phyloP scores from a whole-genome alignment of 2,113 vertebrate genomes.

The Pipra filicauda region DNA sequence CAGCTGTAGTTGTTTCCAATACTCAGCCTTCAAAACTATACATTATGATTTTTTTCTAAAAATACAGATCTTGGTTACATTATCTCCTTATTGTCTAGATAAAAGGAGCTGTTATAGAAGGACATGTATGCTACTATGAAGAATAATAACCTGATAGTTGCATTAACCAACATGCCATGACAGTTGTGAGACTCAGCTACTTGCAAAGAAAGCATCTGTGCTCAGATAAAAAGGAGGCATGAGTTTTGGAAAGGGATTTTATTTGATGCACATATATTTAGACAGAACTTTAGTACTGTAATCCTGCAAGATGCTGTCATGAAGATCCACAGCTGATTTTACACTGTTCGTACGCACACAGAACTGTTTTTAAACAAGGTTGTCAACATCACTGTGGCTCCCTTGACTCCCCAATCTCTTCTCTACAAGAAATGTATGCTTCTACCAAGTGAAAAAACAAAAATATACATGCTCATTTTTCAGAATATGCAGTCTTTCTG shows the following conservation, averaged over 20 bases:
- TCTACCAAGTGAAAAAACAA: neutral
- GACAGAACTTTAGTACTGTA: neutral
- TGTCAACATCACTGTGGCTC: neutral
- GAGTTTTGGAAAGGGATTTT: neutral
- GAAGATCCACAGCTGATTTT: neutral
- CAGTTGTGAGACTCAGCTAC: neutral
- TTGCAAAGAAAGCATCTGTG: neutral
- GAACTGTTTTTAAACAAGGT: neutral
- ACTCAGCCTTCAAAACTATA: neutral
- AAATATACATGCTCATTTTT: neutral
- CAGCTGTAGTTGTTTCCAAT: neutral
- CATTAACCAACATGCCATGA: neutral
- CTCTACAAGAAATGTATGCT: neutral
- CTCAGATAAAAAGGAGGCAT: neutral
- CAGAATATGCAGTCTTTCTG: neutral
- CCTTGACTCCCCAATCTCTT: neutral
- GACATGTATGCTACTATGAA: neutral
- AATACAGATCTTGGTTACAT: neutral
- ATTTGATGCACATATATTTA: neutral
- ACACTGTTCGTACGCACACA: accelerated
- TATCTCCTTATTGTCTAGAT: neutral
- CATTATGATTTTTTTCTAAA: neutral
- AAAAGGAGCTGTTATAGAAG: neutral
- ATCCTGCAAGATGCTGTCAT: neutral
- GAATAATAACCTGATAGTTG: neutral